Evolutionary conservation across 2,888 invertebrate genomes (phyloP).

Genomic region (Calameuta filiformis): DNA sequence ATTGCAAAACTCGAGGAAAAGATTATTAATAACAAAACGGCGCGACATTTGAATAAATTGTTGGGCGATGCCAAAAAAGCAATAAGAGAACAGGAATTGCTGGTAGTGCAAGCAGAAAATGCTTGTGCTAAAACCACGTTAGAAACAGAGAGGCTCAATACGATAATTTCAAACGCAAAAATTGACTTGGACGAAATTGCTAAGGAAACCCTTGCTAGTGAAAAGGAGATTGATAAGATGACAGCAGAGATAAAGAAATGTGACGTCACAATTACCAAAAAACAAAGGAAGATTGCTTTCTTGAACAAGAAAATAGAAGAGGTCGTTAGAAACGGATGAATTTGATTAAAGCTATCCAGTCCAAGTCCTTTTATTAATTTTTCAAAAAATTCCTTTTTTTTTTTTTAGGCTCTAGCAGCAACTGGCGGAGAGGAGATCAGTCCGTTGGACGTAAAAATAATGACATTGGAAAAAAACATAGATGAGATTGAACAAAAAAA

Average conservation of each 20-base stretch:
- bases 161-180: constrained; percentile 40
- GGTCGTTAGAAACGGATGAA: constrained; percentile 35
- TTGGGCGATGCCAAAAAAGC: constrained; percentile 66
- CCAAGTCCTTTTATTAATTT: not conserved
- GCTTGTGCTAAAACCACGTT: constrained; percentile 70
- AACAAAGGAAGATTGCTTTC: constrained; percentile 67
- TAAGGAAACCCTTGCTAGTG: constrained; percentile 60
- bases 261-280: constrained; percentile 66
- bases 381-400: not conserved
- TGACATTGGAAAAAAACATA: constrained; percentile 75
- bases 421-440: constrained; percentile 61
- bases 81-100: constrained; percentile 69
- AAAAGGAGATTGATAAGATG: constrained; percentile 65
- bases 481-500: constrained; percentile 72
- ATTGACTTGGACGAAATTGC: constrained; percentile 59
- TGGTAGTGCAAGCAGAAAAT: constrained; percentile 70
- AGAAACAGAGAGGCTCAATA: constrained; percentile 70
- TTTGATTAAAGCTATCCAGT: not conserved
- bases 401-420: constrained; percentile 46
- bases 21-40: constrained; percentile 76
- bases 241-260: constrained; percentile 66
- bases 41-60: constrained; percentile 67
- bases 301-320: constrained; percentile 69
- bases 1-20: constrained; percentile 75
- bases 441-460: constrained; percentile 74